A percentile compares a stretch with the other conserved stretches of the same genome.
Evolutionary conservation across 2,797 vertebrate genomes (phyloP).

Genomic region (Acanthis flammea): DNA sequence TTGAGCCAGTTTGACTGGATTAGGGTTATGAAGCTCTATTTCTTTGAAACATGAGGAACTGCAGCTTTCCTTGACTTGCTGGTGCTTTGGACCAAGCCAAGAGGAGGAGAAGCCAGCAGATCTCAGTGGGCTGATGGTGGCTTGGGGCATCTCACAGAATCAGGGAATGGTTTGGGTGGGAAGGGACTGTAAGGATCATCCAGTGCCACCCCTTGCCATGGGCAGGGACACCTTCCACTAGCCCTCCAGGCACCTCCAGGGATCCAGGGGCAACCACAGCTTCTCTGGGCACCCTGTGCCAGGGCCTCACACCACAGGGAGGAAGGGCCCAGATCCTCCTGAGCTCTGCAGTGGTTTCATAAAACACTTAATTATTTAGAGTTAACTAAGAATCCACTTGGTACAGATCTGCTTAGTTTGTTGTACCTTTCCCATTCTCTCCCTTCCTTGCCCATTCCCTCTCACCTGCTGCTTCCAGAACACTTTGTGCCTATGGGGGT

Average conservation of each 20-base stretch:
- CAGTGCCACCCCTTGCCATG: background rate
- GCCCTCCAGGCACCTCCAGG: accelerated
- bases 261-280: background rate
- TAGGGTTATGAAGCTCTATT: background rate
- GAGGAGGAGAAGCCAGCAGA: background rate
- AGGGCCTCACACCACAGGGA: background rate
- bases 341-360: background rate
- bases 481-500: no score
- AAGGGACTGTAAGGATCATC: background rate
- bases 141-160: background rate
- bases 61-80: background rate
- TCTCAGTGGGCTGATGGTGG: background rate
- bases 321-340: background rate
- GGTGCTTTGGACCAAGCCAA: background rate
- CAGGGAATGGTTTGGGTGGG: background rate
- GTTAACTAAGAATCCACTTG: background rate
- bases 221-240: background rate
- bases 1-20: background rate
- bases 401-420: background rate
- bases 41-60: background rate
- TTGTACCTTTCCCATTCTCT: background rate
- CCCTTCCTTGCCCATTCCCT: background rate
- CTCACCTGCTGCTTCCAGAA: background rate
- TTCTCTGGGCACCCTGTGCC: background rate
- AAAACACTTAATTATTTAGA: background rate